These are phyloP conservation scores for Fulica atra DNA, from an alignment of 2,113 vertebrate genomes.

Conservation along the genomic window DNA sequence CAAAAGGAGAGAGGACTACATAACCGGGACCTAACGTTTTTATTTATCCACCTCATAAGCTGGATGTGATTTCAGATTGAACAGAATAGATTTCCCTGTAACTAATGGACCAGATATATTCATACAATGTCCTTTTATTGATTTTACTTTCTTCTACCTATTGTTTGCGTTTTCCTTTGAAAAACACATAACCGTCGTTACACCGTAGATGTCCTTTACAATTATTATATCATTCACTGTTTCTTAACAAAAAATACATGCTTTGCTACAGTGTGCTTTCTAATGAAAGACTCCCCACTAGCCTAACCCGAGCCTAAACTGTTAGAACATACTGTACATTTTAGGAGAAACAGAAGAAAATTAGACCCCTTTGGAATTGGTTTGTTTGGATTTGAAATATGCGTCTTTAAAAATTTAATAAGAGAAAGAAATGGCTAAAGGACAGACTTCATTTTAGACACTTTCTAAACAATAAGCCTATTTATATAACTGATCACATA, in stretches of 20 bases:
- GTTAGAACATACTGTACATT: conserved; percentile 36
- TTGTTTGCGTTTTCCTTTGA: conserved; percentile 71
- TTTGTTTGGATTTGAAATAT: conserved; percentile 51
- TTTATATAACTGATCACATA: conserved; percentile 58
- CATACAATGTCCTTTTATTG: conserved; percentile 76
- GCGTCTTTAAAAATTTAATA: conserved; percentile 46
- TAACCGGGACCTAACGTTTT: conserved; percentile 18
- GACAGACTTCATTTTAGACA: conserved; percentile 46
- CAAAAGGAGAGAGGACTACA: conserved; percentile 25
- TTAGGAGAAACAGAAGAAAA: conserved; percentile 47
- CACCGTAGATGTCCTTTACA: conserved; percentile 52
- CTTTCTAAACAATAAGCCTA: conserved; percentile 64
- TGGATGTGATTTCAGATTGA: conserved; percentile 66
- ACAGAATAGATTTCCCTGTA: conserved; percentile 71
- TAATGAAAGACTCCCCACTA: conserved; percentile 47
- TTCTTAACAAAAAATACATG: conserved; percentile 58
- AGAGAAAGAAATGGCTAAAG: conserved; percentile 19
- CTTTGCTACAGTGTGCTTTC: conserved; percentile 1
- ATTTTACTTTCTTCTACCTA: conserved; percentile 76
- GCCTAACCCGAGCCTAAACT: conserved; percentile 13
- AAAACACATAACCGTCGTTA: conserved; percentile 66
- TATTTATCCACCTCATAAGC: conserved; percentile 61
- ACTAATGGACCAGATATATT: conserved; percentile 77
- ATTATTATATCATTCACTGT: conserved; percentile 67
- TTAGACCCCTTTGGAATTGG: conserved; percentile 45